Percentiles rank a stretch among this genome's conserved stretches.
These are phyloP conservation scores for Diabrotica undecimpunctata DNA, from an alignment of 1,140 invertebrate genomes.

Conservation along the genomic window DNA sequence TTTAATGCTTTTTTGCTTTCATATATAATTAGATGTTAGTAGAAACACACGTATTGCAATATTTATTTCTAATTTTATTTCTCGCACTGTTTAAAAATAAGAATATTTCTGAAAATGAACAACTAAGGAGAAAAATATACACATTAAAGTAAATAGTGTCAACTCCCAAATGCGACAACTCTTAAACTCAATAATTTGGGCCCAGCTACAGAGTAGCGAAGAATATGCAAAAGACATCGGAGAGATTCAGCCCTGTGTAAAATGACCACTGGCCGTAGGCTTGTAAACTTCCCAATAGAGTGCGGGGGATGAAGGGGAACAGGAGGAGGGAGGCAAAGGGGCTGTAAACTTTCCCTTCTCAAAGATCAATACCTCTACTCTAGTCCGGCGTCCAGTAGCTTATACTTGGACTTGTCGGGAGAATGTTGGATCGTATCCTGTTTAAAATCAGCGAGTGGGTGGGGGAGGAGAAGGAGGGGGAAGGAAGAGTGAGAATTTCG, in stretches of 20 bases:
- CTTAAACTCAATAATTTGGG: too few species aligned
- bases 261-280: constrained; percentile 47
- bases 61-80: too few species aligned
- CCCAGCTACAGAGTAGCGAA: constrained; percentile 1
- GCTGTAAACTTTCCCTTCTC: constrained; percentile 49
- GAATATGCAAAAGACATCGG: constrained; percentile 45
- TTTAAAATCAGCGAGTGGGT: constrained; percentile 9
- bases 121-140: too few species aligned
- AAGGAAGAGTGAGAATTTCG: constrained; percentile 3
- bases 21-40: too few species aligned
- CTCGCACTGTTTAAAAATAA: too few species aligned
- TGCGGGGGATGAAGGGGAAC: constrained; percentile 26
- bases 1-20: too few species aligned
- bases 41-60: too few species aligned
- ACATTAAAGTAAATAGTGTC: too few species aligned
- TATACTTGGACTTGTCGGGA: constrained; percentile 12
- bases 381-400: constrained; percentile 34
- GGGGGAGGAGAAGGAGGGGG: background rate
- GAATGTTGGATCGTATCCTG: constrained; percentile 4
- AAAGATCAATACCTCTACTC: constrained; percentile 47
- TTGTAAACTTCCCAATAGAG: constrained; percentile 40
- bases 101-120: too few species aligned
- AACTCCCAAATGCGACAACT: too few species aligned
- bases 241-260: constrained; percentile 38
- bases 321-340: constrained; percentile 34